Base-by-base conservation (phyloP, 2,797 vertebrate species). In the Macroramphosus scolopax region DNA sequence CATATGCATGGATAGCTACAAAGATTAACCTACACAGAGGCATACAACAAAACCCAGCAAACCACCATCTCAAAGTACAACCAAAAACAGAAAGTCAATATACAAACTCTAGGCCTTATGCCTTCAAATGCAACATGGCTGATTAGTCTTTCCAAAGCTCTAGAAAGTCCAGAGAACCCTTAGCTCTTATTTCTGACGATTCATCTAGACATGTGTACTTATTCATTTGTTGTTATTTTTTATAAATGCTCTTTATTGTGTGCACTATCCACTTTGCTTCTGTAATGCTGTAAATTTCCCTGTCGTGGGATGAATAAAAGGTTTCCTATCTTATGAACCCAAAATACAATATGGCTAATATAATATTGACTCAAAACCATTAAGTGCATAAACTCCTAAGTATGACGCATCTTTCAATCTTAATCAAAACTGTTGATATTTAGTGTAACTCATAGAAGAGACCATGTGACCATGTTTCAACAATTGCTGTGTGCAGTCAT, bases 21-120 rank as follows among this genome's bases (percentile, higher is more conserved):
- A 22, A 22, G 20, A 3, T 22, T 3, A 22, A 22, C n/a, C n/a
- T 22, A 22, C 6, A 22, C 20, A 3, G 20, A 22, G 20, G 20
- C 20, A 37, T 6, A 24, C 22, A 37, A 52, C 24, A n/a, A n/a
- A n/a, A n/a, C 18, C 11, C 5, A 29, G 30, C 2, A 43, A 61
- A 67, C 46, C 18, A 68, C 57, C 18, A 56, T 16, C n/a, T 52
- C 17, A 55, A 42, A 49, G 1, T 50, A 39, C 75, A 81, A 79
- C 28, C 34, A 57, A 67, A 71, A 55, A 1, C 1, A 14, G 28
- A 44, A 8, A 37, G 14, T 17, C 5, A 17, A 11, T 1, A 14
- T 20, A 20, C 20, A 24, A 38, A 22, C 14, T 16, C 5, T 3
- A n/a, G 20, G 35, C 5, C 16, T 10, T 14, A 13, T 64, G 14